phyloP scores from a whole-genome alignment of 2,113 vertebrate species.

The Oncorhynchus tshawytscha region DNA sequence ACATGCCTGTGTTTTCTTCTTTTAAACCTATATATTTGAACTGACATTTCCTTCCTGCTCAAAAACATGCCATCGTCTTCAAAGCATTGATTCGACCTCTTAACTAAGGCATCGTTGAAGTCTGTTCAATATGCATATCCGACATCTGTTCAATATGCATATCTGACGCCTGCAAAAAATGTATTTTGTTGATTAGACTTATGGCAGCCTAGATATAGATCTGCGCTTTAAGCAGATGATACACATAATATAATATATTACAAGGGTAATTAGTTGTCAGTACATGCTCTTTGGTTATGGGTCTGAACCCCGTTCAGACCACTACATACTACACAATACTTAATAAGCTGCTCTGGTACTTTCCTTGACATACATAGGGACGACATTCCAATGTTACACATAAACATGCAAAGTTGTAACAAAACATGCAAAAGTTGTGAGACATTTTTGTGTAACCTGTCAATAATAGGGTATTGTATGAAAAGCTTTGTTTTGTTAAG shows the following conservation, averaged over 20 bases:
- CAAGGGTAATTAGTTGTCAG: conserved; percentile 59
- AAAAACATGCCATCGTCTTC: conserved; percentile 59
- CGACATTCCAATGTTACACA: conserved; percentile 68
- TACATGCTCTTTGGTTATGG: conserved; percentile 18
- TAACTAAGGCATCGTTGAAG: conserved; percentile 36
- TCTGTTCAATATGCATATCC: background rate
- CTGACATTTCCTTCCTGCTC: conserved; percentile 51
- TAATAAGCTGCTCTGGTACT: conserved; percentile 75
- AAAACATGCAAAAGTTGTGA: conserved; percentile 70
- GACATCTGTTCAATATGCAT: too few species aligned
- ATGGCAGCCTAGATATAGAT: conserved; percentile 56
- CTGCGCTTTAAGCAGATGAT: conserved; percentile 72
- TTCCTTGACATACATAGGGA: conserved; percentile 63
- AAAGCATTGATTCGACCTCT: conserved; percentile 53
- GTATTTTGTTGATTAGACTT: conserved; percentile 17
- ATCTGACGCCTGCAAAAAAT: background rate
- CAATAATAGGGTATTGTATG: conserved; percentile 71
- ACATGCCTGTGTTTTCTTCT: conserved; percentile 60
- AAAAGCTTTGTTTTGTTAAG: conserved; percentile 56
- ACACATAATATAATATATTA: conserved; percentile 45
- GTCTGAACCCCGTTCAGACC: conserved; percentile 53
- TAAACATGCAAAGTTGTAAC: conserved; percentile 58
- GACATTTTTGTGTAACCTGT: conserved; percentile 70
- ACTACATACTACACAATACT: conserved; percentile 72
- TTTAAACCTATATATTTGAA: conserved; percentile 59